Conservation (phyloP, 1,140 invertebrate species). For the Bilobella aurantiaca region DNA sequence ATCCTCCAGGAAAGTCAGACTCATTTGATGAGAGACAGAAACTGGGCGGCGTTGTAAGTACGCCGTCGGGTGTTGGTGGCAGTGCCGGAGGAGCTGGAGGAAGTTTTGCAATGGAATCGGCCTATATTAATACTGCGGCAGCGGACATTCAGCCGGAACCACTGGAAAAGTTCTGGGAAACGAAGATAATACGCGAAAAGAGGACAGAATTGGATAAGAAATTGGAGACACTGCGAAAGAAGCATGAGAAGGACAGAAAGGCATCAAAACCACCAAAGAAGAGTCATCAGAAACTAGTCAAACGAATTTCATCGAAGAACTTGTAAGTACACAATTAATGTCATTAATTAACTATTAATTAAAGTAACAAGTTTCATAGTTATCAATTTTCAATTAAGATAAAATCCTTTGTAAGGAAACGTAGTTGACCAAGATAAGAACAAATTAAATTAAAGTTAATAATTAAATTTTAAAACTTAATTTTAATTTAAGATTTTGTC, state of each 20-base stretch:
- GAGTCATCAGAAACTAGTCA: constrained; percentile 57
- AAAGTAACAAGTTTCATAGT: too few relatives aligned
- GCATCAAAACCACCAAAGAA: constrained; percentile 57
- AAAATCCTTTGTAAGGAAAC: too few relatives aligned
- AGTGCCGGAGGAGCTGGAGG: constrained; percentile 1
- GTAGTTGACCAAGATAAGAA: too few relatives aligned
- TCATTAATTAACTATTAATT: too few relatives aligned
- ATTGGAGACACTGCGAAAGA: constrained; percentile 67
- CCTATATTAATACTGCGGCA: constrained; percentile 19
- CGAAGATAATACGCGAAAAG: constrained; percentile 71
- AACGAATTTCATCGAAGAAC: constrained; percentile 66
- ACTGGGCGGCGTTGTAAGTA: constrained; percentile 2
- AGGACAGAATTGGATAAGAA: constrained; percentile 75
- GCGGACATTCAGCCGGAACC: constrained; percentile 61
- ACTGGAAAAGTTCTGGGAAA: constrained; percentile 65
- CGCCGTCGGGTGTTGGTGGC: constrained; percentile 11
- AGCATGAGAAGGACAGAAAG: constrained; percentile 62
- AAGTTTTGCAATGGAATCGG: constrained; percentile 34
- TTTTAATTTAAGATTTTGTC: background rate
- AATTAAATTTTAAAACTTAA: background rate
- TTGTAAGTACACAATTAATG: too few relatives aligned
- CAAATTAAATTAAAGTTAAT: too few relatives aligned
- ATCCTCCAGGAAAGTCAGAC: constrained; percentile 14
- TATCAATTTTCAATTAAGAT: too few relatives aligned
- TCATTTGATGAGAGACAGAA: constrained; percentile 35